Base-by-base conservation (phyloP, 2,113 vertebrate species). In the Anolis carolinensis region DNA sequence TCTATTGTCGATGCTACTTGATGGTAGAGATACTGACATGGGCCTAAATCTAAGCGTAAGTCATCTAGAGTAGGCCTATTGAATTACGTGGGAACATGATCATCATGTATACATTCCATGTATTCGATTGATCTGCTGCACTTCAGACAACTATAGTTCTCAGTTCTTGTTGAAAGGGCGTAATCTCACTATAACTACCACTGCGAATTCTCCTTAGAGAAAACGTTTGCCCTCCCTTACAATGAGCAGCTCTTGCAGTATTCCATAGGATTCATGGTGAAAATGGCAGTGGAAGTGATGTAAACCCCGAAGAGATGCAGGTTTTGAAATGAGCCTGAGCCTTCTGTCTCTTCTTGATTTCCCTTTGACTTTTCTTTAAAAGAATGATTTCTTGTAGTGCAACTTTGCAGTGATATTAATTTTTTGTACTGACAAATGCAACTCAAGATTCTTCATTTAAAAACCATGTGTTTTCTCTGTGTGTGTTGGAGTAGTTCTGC, bases 371-470 rank as follows among this genome's bases (percentile, higher is more conserved):
- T 44, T 44, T 44, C 16, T 59, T 59, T 55, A 59, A 59, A 59
- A 59, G 18, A 59, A 59, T 44, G 2, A 59, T 59, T 13, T 59
- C 13, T 59, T 11, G 4, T 13, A 44, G 39, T 44, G 39, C 39
- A 44, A 18, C 55, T 14, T 18, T 59, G 55, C 55, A 59, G 18
- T 59, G 55, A 59, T 14, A 59, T 59, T 59, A 55, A 59, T 30
- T 68, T 68, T 68, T 27, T 68, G 70, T 44, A 2, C 20, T 71
- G 44, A 6, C 9, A 81, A 85, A 88, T 95, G 65, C 89, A 90
- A 92, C 88, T 48, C 92, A 95, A 89, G 94, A 90, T 91, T 76
- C 91, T 93, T 88, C 72, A 36, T 59, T 79, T 72, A 25, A 71
- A 32, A 82, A 25, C 63, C 32, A 32, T 0, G 55, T 82, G 0